These are phyloP conservation scores for Benitochromis conjunctus DNA, from an alignment of 2,113 vertebrate species.

Conservation along the genomic window DNA sequence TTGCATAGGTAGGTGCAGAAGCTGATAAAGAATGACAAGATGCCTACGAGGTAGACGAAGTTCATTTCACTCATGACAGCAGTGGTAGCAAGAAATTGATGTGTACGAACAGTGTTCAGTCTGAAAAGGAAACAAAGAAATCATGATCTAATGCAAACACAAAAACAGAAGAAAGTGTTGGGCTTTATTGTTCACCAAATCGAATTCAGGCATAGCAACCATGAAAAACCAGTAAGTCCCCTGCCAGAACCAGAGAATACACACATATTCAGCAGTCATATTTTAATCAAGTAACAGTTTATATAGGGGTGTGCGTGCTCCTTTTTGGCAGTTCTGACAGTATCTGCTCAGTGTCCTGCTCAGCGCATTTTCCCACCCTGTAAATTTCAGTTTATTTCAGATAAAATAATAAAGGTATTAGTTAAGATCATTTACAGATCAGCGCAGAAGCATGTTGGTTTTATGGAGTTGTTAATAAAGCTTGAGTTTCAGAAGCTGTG, in stretches of 20 bases:
- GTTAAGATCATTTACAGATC: fast-evolving
- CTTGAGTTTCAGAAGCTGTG: not conserved
- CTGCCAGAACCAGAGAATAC: not conserved
- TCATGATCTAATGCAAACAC: not conserved
- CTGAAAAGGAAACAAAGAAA: not conserved
- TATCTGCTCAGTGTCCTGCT: not conserved
- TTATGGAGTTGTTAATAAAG: not conserved
- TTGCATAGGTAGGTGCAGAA: conserved; percentile 91
- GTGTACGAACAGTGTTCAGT: not conserved
- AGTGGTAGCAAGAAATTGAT: not conserved
- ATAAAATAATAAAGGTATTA: not conserved
- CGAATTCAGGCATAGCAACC: not conserved
- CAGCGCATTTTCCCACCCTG: not conserved
- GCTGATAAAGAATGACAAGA: conserved; percentile 84
- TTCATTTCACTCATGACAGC: not conserved
- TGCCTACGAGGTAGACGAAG: conserved; percentile 44
- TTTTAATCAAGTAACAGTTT: not conserved
- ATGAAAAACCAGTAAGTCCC: not conserved
- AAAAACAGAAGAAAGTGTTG: not conserved
- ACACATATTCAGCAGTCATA: not conserved
- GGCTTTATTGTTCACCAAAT: not conserved
- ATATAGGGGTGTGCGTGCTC: not conserved
- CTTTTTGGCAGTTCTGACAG: not conserved
- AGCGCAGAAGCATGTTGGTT: not conserved
- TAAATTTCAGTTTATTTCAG: not conserved